Conservation (phyloP, 2,797 vertebrate genomes). For the Coregonus suidteri region DNA sequence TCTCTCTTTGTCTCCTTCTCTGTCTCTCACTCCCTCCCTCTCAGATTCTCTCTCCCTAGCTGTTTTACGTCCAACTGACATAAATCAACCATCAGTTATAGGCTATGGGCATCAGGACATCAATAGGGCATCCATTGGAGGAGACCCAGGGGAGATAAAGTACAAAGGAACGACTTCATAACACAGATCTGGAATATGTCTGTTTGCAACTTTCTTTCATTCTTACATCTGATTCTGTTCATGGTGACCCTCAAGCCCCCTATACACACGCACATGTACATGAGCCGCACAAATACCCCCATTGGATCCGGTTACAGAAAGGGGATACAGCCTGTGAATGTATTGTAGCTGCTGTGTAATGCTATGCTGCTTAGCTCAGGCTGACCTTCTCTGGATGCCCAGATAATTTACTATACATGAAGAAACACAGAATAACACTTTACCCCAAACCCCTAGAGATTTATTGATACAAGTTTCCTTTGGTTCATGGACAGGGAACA, state of each 20-base stretch:
- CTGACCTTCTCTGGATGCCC: conserved; percentile 34
- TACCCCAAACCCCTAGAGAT: conserved; percentile 1
- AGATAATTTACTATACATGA: conserved; percentile 60
- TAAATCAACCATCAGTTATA: conserved; percentile 50
- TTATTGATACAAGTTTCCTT: neutral
- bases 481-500: neutral
- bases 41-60: conserved; percentile 21
- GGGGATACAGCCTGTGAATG: conserved; percentile 41
- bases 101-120: conserved; percentile 31
- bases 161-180: conserved; percentile 47
- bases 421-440: conserved; percentile 40
- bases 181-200: conserved; percentile 32
- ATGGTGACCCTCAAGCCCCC: conserved; percentile 47
- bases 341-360: conserved; percentile 34
- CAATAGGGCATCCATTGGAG: conserved; percentile 54
- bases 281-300: conserved; percentile 65
- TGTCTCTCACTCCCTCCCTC: conserved; percentile 20
- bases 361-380: conserved; percentile 27
- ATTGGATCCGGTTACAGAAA: conserved; percentile 30
- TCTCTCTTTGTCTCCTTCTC: conserved; percentile 39
- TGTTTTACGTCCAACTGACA: conserved; percentile 35
- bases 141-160: conserved; percentile 70
- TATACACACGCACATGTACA: conserved; percentile 55
- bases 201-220: conserved; percentile 2
- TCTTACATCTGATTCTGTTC: conserved; percentile 8